These are phyloP conservation scores for Camelus dromedarius DNA, from an alignment of 2,113 vertebrate species.

Conservation along the genomic window DNA sequence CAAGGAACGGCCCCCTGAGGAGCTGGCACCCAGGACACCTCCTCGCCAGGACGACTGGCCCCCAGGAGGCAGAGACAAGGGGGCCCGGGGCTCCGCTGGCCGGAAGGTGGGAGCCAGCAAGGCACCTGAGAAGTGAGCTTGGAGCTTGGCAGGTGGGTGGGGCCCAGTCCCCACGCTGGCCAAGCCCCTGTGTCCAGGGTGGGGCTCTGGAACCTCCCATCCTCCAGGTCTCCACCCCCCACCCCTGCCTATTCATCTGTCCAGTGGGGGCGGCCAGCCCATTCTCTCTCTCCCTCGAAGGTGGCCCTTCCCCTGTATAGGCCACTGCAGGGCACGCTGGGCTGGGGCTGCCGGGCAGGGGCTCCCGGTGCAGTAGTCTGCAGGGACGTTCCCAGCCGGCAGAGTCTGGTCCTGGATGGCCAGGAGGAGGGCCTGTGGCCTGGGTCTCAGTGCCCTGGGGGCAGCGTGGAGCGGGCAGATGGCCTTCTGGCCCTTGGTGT, in stretches of 20 bases:
- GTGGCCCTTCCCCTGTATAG: neutral
- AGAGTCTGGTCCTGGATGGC: neutral
- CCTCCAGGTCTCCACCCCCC: neutral
- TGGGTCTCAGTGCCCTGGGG: neutral
- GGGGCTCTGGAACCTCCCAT: neutral
- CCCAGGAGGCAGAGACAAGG: conserved; percentile 79
- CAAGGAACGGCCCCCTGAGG: conserved; percentile 90
- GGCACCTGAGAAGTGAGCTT: conserved; percentile 85
- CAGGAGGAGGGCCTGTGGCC: neutral
- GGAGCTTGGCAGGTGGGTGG: conserved; percentile 47
- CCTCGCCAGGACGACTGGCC: conserved; percentile 80
- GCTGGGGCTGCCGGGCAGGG: neutral
- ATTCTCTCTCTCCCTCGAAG: neutral
- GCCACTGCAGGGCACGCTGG: neutral
- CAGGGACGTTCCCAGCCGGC: neutral
- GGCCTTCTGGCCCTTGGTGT: neutral
- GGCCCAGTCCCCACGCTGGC: conserved; percentile 43
- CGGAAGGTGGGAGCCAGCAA: conserved; percentile 84
- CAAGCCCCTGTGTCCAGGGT: conserved; percentile 59
- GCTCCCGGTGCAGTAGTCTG: conserved; percentile 27
- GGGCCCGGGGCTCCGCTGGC: conserved; percentile 71
- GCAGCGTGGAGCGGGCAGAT: neutral
- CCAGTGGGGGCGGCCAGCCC: neutral
- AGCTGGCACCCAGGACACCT: conserved; percentile 48
- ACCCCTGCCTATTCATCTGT: neutral